A percentile compares a stretch with the other conserved stretches of the same genome.
phyloP scores from a whole-genome alignment of 2,888 invertebrate genomes.

The Dysmachus trigonus region DNA sequence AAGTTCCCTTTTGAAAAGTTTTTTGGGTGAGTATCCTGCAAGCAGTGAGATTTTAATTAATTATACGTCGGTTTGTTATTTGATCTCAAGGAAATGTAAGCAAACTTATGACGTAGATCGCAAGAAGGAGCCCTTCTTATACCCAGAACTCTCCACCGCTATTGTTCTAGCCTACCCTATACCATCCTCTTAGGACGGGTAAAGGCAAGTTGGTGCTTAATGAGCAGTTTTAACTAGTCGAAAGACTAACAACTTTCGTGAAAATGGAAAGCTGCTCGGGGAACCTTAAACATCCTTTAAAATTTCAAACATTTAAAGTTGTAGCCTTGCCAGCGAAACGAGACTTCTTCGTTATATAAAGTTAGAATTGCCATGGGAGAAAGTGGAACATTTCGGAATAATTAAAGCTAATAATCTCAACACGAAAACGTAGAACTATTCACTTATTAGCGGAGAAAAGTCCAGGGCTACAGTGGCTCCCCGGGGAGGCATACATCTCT shows the following conservation, averaged over 20 bases:
- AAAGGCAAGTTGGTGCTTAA: not conserved
- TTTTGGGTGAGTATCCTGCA: not conserved
- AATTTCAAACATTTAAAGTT: not conserved
- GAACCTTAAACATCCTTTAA: not conserved
- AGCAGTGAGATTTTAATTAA: not conserved
- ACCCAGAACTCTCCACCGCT: not conserved
- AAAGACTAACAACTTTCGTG: not conserved
- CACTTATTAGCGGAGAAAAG: not conserved
- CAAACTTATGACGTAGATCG: not conserved
- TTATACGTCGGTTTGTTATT: not conserved
- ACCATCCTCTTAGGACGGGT: not conserved
- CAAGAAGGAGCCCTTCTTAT: not conserved
- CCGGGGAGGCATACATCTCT: not conserved
- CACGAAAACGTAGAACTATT: not conserved
- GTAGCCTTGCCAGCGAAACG: not conserved
- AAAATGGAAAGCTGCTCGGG: not conserved
- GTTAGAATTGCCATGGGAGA: constrained; percentile 3
- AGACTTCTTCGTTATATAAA: not conserved
- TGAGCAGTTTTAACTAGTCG: not conserved
- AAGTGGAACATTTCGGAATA: not conserved
- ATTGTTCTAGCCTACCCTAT: not conserved
- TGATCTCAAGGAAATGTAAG: not conserved
- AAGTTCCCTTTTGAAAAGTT: not conserved
- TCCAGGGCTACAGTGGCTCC: not conserved
- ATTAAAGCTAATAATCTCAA: constrained; percentile 14